A percentile compares a stretch with the other conserved stretches of the same genome.
Conservation (phyloP, 1,140 invertebrate genomes). For the Trachymyrmex cornetzi region DNA sequence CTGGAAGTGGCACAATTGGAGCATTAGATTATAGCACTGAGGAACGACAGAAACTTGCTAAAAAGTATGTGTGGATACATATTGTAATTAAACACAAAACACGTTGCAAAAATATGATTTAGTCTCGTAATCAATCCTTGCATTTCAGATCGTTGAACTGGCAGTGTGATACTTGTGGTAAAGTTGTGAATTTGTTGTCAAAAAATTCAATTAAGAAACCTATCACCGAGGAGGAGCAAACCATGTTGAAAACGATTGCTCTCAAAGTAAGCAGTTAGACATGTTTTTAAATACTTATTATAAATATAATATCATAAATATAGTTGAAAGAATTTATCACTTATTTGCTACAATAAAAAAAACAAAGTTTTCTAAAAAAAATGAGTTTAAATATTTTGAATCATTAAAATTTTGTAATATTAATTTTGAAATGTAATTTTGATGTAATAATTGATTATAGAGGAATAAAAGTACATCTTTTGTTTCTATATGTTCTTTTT, state of each 20-base stretch:
- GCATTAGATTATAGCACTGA: conserved; percentile 95
- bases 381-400: no score
- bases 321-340: no score
- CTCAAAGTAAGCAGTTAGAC: conserved; percentile 80
- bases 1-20: conserved; percentile 95
- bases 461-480: no score
- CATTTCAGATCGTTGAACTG: conserved; percentile 83
- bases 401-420: no score
- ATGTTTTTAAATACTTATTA: no score
- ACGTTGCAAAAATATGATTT: background rate
- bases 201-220: conserved; percentile 82
- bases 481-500: no score
- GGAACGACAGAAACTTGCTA: conserved; percentile 94
- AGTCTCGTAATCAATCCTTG: conserved; percentile 9
- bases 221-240: conserved; percentile 85
- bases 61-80: conserved; percentile 89
- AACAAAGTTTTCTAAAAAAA: no score
- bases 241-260: conserved; percentile 85
- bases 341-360: no score
- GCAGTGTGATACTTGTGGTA: conserved; percentile 84
- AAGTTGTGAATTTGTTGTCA: conserved; percentile 82
- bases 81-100: background rate
- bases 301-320: no score
- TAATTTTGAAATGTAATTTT: no score
- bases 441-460: no score